phyloP scores from a whole-genome alignment of 2,888 invertebrate genomes.

The Apamea monoglypha region DNA sequence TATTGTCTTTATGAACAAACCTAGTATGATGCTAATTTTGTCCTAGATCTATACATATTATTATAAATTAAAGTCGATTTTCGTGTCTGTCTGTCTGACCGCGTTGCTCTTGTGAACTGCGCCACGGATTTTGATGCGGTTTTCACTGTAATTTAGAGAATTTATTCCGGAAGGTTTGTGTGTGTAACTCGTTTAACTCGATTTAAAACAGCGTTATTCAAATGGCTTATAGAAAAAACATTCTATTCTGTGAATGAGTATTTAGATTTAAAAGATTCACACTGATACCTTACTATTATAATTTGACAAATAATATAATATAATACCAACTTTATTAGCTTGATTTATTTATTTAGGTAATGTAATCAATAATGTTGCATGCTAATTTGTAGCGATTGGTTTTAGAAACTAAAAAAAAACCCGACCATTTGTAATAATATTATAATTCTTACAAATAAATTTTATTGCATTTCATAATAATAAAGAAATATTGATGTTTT shows the following conservation, averaged over 20 bases:
- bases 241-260: no score
- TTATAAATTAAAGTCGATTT: background rate
- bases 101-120: background rate
- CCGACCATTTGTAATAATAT: background rate
- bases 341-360: background rate
- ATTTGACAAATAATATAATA: no score
- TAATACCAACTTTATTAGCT: background rate
- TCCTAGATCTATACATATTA: constrained; percentile 48
- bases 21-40: constrained; percentile 65
- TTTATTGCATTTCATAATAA: background rate
- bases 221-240: no score
- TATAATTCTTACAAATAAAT: background rate
- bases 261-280: no score
- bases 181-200: background rate
- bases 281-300: no score
- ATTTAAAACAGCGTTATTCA: no score
- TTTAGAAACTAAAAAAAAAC: background rate
- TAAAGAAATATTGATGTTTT: background rate
- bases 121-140: background rate
- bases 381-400: background rate
- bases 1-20: constrained; percentile 54
- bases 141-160: background rate
- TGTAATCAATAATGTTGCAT: background rate
- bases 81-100: background rate
- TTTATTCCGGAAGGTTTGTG: background rate